Conservation (phyloP, 2,113 vertebrate species). For the Epinephelus moara region DNA sequence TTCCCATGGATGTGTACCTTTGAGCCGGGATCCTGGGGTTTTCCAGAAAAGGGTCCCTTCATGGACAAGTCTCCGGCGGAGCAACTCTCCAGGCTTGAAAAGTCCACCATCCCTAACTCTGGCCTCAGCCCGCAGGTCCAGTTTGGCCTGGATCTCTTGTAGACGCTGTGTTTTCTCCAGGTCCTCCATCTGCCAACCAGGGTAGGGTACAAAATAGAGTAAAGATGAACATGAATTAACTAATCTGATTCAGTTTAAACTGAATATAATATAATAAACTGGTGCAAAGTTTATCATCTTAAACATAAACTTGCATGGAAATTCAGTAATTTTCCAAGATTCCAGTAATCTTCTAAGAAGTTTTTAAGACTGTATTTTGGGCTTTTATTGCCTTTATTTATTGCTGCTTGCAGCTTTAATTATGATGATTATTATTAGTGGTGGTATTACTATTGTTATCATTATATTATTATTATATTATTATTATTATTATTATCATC, state of each 20-base stretch:
- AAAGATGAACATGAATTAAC: not conserved
- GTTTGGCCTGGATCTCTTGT: slow-evolving; percentile 88
- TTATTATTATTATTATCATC: no score
- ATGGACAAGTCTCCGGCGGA: slow-evolving; percentile 89
- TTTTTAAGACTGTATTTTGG: no score
- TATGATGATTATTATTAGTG: no score
- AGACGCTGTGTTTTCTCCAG: slow-evolving; percentile 88
- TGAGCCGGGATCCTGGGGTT: slow-evolving; percentile 87
- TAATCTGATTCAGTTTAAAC: not conserved
- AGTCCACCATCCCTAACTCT: slow-evolving; percentile 80
- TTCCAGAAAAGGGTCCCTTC: slow-evolving; percentile 93
- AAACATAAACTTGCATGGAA: not conserved
- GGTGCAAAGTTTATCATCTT: not conserved
- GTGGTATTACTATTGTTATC: no score
- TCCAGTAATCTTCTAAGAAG: not conserved
- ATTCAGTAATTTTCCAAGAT: not conserved
- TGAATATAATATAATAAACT: not conserved
- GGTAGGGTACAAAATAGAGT: not conserved
- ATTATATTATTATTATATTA: no score
- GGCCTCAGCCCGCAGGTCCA: slow-evolving; percentile 86
- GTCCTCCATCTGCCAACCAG: slow-evolving; percentile 85
- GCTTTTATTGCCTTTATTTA: no score
- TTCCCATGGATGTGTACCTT: slow-evolving; percentile 78
- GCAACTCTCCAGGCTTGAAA: slow-evolving; percentile 89
- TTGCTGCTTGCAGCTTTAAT: no score